Evolutionary conservation across 2,797 vertebrate species (phyloP).

Genomic region (Sebastes miniatus): DNA sequence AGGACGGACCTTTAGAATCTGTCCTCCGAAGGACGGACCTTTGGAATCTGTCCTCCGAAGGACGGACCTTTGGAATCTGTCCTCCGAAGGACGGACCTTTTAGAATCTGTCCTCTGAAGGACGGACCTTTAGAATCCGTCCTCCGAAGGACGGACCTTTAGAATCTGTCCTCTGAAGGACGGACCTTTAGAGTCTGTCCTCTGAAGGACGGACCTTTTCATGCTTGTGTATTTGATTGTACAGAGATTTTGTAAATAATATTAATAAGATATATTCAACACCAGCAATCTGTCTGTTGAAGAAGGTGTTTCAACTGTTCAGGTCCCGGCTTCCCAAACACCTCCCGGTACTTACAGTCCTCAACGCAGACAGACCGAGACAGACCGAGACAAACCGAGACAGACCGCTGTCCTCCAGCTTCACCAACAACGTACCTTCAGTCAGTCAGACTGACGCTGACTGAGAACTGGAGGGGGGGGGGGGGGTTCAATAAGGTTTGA

Average conservation of each 20-base stretch:
- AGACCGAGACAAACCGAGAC: not conserved
- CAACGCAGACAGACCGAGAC: conserved; percentile 33
- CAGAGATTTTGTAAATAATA: conserved; percentile 76
- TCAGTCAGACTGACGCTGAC: not conserved
- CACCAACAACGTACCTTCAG: too few species aligned
- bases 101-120: too few species aligned
- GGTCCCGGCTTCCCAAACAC: conserved; percentile 43
- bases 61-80: too few species aligned
- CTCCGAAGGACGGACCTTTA: too few species aligned
- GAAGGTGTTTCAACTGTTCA: conserved; percentile 47
- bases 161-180: too few species aligned
- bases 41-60: too few species aligned
- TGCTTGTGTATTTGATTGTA: conserved; percentile 72
- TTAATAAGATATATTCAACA: conserved; percentile 73
- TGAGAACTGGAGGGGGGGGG: not conserved
- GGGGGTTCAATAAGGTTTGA: not conserved
- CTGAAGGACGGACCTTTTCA: conserved; percentile 52
- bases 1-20: too few species aligned
- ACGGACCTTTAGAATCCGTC: too few species aligned
- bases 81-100: too few species aligned
- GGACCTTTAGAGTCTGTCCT: not conserved
- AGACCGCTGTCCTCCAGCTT: conserved; percentile 1
- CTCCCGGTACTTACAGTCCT: conserved; percentile 4
- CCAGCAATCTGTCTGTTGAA: conserved; percentile 75
- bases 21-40: too few species aligned